Evolutionary conservation across 1,140 invertebrate genomes (phyloP).

Genomic region (Orchesella cincta): DNA sequence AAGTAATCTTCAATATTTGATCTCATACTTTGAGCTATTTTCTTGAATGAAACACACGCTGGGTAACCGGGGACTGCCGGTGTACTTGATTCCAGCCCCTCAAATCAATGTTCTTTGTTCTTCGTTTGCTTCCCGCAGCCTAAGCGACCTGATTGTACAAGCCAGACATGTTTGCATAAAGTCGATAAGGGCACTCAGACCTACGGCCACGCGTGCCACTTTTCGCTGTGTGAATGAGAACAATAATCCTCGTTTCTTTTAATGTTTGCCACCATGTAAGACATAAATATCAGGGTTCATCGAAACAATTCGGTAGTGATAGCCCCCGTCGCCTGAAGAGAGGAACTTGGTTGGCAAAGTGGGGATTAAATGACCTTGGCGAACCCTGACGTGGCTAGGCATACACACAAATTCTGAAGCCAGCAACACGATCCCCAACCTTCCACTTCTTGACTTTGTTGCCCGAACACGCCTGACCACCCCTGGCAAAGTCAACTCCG

Average conservation of each 20-base stretch:
- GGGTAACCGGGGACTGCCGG: no score
- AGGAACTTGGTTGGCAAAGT: not conserved
- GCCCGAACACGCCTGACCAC: not conserved
- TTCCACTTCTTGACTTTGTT: not conserved
- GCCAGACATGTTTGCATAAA: not conserved
- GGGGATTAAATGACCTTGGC: not conserved
- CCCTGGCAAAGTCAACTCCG: constrained; percentile 5
- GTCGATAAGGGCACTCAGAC: constrained; percentile 9
- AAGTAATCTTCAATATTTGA: not conserved
- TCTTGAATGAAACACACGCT: constrained; percentile 12
- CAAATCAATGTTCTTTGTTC: not conserved
- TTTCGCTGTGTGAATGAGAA: not conserved
- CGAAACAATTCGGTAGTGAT: not conserved
- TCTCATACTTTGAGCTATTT: not conserved
- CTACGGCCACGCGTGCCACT: no score
- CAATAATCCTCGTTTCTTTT: not conserved
- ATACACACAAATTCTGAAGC: not conserved
- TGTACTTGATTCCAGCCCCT: no score
- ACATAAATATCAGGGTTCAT: not conserved
- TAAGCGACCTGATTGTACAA: not conserved
- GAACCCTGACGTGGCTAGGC: not conserved
- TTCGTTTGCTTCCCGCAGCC: not conserved
- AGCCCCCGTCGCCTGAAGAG: not conserved
- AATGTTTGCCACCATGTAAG: not conserved
- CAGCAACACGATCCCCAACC: not conserved